These are phyloP conservation scores for Podiceps cristatus DNA, from an alignment of 2,113 vertebrate genomes.

Conservation along the genomic window DNA sequence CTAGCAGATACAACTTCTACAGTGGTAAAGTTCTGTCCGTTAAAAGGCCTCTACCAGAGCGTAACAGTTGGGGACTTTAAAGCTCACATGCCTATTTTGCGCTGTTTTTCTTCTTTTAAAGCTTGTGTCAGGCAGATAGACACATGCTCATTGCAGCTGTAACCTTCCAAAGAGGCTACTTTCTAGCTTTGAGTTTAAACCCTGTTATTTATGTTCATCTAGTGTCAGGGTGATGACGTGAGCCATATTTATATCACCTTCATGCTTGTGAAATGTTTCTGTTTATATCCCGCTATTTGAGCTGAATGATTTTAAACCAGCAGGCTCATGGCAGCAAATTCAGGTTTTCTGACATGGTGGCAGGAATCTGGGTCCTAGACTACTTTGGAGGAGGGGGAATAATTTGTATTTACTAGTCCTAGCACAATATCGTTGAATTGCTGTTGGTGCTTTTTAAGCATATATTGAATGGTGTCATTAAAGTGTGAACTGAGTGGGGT, in stretches of 20 bases:
- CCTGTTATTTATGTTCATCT: slow-evolving; percentile 10
- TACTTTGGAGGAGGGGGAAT: background rate
- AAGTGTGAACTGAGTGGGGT: background rate
- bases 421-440: background rate
- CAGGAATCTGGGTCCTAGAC: background rate
- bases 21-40: background rate
- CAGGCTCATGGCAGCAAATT: background rate
- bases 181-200: slow-evolving; percentile 26
- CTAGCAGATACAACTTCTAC: background rate
- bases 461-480: background rate
- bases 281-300: background rate
- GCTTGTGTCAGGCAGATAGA: background rate
- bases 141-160: background rate
- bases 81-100: background rate
- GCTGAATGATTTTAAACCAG: slow-evolving; percentile 33
- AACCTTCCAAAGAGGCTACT: background rate
- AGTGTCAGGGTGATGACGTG: background rate
- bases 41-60: background rate
- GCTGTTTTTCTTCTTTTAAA: background rate
- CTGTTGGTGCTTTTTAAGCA: background rate
- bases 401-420: background rate
- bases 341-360: background rate
- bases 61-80: background rate
- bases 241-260: background rate
- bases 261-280: slow-evolving; percentile 25